Evolutionary conservation across 2,113 vertebrate species (phyloP), one percentile per base, ranked within the genome.

Genomic region (Clarias magur): DNA sequence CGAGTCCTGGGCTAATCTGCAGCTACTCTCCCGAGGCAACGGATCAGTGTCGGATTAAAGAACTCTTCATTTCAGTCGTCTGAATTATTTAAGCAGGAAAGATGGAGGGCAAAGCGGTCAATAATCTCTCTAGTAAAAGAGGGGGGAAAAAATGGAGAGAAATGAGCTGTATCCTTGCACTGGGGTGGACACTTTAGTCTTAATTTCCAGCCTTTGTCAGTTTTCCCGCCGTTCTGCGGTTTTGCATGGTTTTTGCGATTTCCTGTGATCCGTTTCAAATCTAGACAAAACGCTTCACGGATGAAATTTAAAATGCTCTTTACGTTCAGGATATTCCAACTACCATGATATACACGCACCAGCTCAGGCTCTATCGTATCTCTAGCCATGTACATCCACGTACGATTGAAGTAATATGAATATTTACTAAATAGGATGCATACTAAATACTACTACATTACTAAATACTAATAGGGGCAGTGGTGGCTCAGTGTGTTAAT

Each of bases 1-100:
- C 17, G 25, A 60, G 38, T 13, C 62, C 16, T 17, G 12, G 8
- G 70, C 30, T 48, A 62, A 76, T 85, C 83, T 42, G 21, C 11
- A 23, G 59, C 1, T 4, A 10, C 23, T 60, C 83, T 76, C 57
- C 38, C 3, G 72, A 48, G 84, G 38, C 53, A 85, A 54, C 17
- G 17, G 72, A 63, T 85, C 59, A 60, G 68, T 56, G 9, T 56
- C 25, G 13, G 54, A 25, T 85, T 73, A 42, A 78, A 27, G 19
- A 10, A 17, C 59, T 85, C 30, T 85, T 85, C 84, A 63, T 85
- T 85, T 85, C 84, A n/a, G 11, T 16, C 15, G 4, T 48, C n/a
- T 85, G 21, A 76, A 63, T 78, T 78, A 85, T 85, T 78, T 63
- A 63, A 78, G 38, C 4, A 12, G 56, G n/a, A 83, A 30, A 82